Evolutionary conservation across 2,797 vertebrate genomes (phyloP).

Genomic region (Myripristis jacobus): DNA sequence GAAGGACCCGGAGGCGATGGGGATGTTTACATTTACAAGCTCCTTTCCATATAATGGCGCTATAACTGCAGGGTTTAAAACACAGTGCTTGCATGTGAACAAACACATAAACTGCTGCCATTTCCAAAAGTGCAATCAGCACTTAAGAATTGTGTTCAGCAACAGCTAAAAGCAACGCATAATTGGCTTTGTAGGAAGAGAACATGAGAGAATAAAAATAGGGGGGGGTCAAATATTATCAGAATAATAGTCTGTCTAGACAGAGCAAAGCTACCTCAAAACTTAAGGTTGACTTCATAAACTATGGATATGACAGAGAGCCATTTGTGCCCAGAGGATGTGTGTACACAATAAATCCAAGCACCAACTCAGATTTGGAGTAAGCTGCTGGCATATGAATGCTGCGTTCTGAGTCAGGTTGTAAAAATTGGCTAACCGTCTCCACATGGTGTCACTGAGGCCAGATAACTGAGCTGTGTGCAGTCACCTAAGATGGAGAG

Average conservation of each 20-base stretch:
- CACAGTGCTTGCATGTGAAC: slow-evolving; percentile 14
- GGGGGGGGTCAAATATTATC: slow-evolving; percentile 35
- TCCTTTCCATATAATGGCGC: slow-evolving; percentile 7
- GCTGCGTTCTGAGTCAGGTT: slow-evolving; percentile 61
- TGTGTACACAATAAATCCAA: slow-evolving; percentile 57
- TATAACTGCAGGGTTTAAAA: slow-evolving; percentile 17
- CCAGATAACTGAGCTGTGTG: slow-evolving; percentile 61
- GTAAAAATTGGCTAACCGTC: slow-evolving; percentile 58
- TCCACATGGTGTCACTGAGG: slow-evolving; percentile 56
- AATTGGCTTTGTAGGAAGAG: slow-evolving; percentile 36
- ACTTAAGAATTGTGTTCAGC: slow-evolving; percentile 38
- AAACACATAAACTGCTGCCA: slow-evolving; percentile 27
- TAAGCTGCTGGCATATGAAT: slow-evolving; percentile 60
- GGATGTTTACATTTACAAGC: slow-evolving; percentile 9
- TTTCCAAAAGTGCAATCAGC: slow-evolving; percentile 45
- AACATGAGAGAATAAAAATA: slow-evolving; percentile 30
- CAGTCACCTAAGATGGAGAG: slow-evolving; percentile 72
- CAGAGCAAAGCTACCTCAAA: slow-evolving; percentile 33
- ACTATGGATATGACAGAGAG: slow-evolving; percentile 52
- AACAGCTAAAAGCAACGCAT: slow-evolving; percentile 41
- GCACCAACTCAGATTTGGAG: slow-evolving; percentile 43
- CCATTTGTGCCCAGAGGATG: slow-evolving; percentile 40
- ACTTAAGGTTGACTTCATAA: slow-evolving; percentile 53
- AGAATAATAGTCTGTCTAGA: slow-evolving; percentile 38
- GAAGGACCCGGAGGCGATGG: slow-evolving; percentile 12